These are phyloP conservation scores for Prenolepis imparis DNA, from an alignment of 2,888 invertebrate species.

Conservation along the genomic window DNA sequence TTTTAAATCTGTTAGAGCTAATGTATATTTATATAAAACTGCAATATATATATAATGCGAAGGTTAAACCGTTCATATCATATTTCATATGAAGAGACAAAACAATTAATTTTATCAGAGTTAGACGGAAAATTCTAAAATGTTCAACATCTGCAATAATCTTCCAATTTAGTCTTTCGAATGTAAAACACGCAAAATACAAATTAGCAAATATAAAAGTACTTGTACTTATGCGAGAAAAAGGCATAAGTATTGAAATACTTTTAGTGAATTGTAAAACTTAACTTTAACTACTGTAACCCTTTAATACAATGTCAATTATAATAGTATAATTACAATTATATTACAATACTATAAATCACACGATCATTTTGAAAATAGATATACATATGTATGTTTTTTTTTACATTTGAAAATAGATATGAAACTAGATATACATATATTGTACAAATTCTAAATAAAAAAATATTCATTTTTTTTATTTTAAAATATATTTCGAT, in stretches of 20 bases:
- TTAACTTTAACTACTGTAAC: slow-evolving; percentile 1
- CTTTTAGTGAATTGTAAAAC: not conserved
- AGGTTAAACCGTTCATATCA: not conserved
- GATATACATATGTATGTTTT: no score
- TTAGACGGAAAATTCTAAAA: slow-evolving; percentile 22
- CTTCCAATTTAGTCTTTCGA: slow-evolving; percentile 26
- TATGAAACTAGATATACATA: not conserved
- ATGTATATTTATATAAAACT: slow-evolving; percentile 16
- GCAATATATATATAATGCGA: not conserved
- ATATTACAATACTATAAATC: not conserved
- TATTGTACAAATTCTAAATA: not conserved
- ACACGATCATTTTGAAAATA: not conserved
- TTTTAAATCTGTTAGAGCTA: not conserved
- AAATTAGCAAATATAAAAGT: slow-evolving; percentile 2
- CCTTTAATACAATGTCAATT: slow-evolving; percentile 11
- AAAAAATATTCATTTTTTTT: not conserved
- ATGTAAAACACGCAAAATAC: not conserved
- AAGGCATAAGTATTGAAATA: not conserved
- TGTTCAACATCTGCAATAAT: slow-evolving; percentile 3
- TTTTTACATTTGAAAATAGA: not conserved
- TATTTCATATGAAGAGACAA: not conserved
- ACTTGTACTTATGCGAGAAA: not conserved
- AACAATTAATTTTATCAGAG: not conserved
- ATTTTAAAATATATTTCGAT: not conserved
- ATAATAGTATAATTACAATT: slow-evolving; percentile 5